Evolutionary conservation across 2,888 invertebrate species (phyloP), one percentile per base, ranked within the genome.

Genomic region (Drosophila paranaensis): DNA sequence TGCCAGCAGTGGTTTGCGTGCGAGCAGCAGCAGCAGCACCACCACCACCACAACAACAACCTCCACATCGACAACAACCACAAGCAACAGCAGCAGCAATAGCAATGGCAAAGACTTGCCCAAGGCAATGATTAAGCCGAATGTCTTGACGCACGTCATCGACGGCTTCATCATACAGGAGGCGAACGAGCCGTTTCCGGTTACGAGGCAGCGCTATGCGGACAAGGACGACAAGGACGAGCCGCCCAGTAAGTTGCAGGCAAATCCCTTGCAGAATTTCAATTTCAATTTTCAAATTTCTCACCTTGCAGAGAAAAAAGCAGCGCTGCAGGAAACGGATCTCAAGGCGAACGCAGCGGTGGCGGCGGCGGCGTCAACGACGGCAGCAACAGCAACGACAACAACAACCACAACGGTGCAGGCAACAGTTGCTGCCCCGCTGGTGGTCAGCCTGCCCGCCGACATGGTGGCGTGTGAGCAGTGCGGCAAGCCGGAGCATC

Each of bases 141-240:
- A 98, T 91, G 97, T 99, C 9, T 93, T 99, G 58, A 98, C 98
- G 0, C 99, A 99, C 92, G 97, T 98, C 30, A 98, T 99, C 74
- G 98, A 98, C 92, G 98, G 98, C 58, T 98, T 98, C 92, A 97
- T 99, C 9, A 98, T 99, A 80, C 98, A 98, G 92, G 99, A 99
- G 94, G 97, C 97, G 1, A 96, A 96, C 2, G 97, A 97, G 93
- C 97, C 97, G 0, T 97, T 97, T 91, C 97, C 97, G 65, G 97
- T 98, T 57, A 96, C 95, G 89, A 77, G 94, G 90, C 82, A 94
- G 92, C 80, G 94, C 91, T 90, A 94, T 93, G 81, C 95, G 81
- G 94, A 95, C 90, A 94, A 95, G 93, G 94, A 94, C 54, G 92
- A 93, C 46, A 90, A 93, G 3, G 96, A 96, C 61, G 97, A 97